phyloP scores from a whole-genome alignment of 1,140 invertebrate genomes.

The Drosophila elegans region DNA sequence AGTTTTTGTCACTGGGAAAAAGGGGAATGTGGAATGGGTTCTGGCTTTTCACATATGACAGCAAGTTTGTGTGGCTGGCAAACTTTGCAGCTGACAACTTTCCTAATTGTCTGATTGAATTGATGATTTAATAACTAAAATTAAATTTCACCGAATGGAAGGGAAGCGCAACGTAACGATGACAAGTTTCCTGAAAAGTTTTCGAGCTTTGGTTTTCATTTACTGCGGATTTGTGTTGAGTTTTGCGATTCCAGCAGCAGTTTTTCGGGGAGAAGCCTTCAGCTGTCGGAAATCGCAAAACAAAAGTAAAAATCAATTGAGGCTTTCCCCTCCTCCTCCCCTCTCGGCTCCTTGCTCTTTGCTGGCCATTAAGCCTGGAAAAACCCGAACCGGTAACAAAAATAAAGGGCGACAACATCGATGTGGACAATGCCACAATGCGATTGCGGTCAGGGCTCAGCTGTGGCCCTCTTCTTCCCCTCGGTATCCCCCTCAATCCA shows the following conservation, averaged over 20 bases:
- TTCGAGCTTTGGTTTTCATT: slow-evolving; percentile 60
- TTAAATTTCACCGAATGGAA: slow-evolving; percentile 65
- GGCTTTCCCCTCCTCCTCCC: slow-evolving; percentile 1
- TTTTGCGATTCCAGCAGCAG: slow-evolving; percentile 56
- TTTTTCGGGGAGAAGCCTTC: slow-evolving; percentile 40
- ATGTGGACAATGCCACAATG: slow-evolving; percentile 80
- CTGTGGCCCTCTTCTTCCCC: slow-evolving; percentile 6
- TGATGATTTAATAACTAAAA: slow-evolving; percentile 84
- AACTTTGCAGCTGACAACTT: slow-evolving; percentile 67
- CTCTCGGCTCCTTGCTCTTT: slow-evolving; percentile 9
- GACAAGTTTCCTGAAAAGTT: slow-evolving; percentile 52
- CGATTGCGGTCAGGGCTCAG: slow-evolving; percentile 72
- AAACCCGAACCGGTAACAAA: slow-evolving; percentile 57
- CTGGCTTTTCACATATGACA: slow-evolving; percentile 66
- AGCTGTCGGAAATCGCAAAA: slow-evolving; percentile 51
- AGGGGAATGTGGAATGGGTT: slow-evolving; percentile 8
- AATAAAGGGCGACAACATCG: slow-evolving; percentile 76
- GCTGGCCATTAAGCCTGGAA: slow-evolving; percentile 65
- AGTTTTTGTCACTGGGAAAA: slow-evolving; percentile 41
- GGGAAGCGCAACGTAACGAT: slow-evolving; percentile 17
- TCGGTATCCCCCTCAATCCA: not conserved
- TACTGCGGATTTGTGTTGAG: slow-evolving; percentile 67
- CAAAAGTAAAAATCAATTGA: slow-evolving; percentile 73
- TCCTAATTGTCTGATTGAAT: slow-evolving; percentile 84
- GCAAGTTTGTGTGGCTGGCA: slow-evolving; percentile 67